Base-by-base conservation (phyloP, 2,113 vertebrate genomes). In the Hippocampus barbouri region DNA sequence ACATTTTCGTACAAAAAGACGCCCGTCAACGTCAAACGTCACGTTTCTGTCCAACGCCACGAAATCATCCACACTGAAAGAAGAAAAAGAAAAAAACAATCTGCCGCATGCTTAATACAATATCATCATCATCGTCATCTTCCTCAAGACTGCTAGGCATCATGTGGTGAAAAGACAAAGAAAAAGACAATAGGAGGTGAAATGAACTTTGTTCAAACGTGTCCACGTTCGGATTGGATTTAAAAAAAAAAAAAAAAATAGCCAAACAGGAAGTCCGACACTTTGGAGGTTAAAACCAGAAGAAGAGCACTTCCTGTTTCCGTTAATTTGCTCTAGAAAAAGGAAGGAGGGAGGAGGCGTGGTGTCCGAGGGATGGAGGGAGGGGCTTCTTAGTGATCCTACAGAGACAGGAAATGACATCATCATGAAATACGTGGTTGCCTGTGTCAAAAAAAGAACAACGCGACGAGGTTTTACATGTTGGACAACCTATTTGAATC, bases 121-220 rank as follows among this genome's bases (percentile, higher is more conserved):
- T 73, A 85, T 83, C 77, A 89, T 80, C 71, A 75, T 49, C 72
- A 82, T 79, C 73, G 79, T 79, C 82, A 79, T 83, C 81, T 87
- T 73, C 93, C 92, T 95, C 94, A 95, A 95, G 95, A 95, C 95
- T 95, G 95, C 95, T 94, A 95, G 94, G 94, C 94, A 92, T 85
- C 82, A 79, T 15, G 64, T 66, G 64, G 27, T 34, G 59, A 61
- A 38, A 66, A 16, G 23, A 27, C 14, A 18, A 47, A 66, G 8
- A 30, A 60, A 60, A 66, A 25, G 15, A 23, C 40, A 25, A 49
- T 16, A 41, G 14, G 25, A 45, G 43, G 38, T 12, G 62, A 43
- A 41, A 38, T 64, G 34, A 64, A 80, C 83, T 84, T 88, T 87
- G 91, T 91, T 95, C 93, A 94, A 95, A 95, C 80, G 87, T 85